phyloP scores from a whole-genome alignment of 2,888 invertebrate species.

The Tineola bisselliella region DNA sequence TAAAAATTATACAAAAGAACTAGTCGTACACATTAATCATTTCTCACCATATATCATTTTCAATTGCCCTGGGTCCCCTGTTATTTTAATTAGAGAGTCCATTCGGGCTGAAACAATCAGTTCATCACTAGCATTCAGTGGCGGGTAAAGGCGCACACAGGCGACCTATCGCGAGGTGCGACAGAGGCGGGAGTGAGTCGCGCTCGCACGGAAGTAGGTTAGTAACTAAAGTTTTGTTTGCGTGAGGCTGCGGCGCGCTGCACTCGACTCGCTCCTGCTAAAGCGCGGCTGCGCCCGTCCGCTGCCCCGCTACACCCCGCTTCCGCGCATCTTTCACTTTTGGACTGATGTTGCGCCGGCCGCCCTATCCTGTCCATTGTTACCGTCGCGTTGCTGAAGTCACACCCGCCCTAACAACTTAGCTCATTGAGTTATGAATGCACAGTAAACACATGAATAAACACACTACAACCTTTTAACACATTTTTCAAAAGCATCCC shows the following conservation, averaged over 20 bases:
- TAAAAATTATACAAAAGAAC: conserved; percentile 39
- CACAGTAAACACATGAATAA: not conserved
- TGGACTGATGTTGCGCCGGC: conserved; percentile 34
- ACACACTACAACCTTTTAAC: not conserved
- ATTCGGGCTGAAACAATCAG: conserved; percentile 12
- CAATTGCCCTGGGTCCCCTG: conserved; percentile 11
- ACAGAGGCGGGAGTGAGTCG: conserved; percentile 46
- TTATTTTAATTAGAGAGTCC: conserved; percentile 12
- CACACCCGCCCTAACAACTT: not conserved
- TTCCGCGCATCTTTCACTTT: conserved; percentile 54
- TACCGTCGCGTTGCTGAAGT: not conserved
- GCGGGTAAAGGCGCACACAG: conserved; percentile 9
- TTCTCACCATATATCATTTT: conserved; percentile 66
- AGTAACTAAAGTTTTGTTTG: conserved; percentile 68
- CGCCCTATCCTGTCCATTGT: conserved; percentile 24
- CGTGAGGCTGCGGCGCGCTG: conserved; percentile 65
- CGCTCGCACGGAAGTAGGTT: conserved; percentile 68
- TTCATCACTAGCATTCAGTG: conserved; percentile 15
- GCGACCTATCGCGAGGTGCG: conserved; percentile 24
- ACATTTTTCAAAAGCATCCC: too few species aligned
- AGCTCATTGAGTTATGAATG: not conserved
- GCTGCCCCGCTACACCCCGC: conserved; percentile 27
- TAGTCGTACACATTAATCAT: conserved; percentile 42
- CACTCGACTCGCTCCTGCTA: conserved; percentile 27
- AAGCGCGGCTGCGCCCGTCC: conserved; percentile 34